Conservation (phyloP, 1,140 invertebrate genomes). For the Sesamia nonagrioides region DNA sequence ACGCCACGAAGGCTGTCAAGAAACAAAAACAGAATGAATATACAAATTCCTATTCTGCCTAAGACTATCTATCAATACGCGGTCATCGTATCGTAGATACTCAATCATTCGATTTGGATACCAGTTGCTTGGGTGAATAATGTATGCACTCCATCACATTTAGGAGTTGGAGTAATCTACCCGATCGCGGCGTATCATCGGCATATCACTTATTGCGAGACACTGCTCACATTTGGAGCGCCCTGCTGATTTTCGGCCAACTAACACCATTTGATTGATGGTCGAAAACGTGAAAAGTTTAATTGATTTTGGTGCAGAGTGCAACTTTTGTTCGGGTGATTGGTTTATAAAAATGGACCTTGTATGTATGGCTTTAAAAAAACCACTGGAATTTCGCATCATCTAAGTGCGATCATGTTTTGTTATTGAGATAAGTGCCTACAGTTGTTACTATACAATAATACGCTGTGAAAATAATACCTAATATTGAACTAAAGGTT, state of each 20-base stretch:
- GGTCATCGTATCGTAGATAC: not conserved
- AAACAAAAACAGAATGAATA: too few relatives aligned
- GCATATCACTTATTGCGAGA: constrained; percentile 5
- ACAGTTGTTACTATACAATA: too few relatives aligned
- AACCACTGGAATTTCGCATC: too few relatives aligned
- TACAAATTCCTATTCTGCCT: not conserved
- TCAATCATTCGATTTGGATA: constrained; percentile 25
- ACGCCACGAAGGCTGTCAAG: too few relatives aligned
- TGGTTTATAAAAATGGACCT: not conserved
- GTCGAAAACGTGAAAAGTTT: constrained; percentile 28
- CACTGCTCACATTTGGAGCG: not conserved
- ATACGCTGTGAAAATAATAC: too few relatives aligned
- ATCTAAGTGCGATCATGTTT: too few relatives aligned
- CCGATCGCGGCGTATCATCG: not conserved
- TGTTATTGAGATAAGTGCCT: too few relatives aligned
- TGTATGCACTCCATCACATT: constrained; percentile 34
- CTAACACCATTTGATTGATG: constrained; percentile 19
- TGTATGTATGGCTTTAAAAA: too few relatives aligned
- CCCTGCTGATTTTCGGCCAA: constrained; percentile 18
- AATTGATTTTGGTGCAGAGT: constrained; percentile 4
- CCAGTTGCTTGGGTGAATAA: constrained; percentile 24
- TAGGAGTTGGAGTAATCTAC: not conserved
- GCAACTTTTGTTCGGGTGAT: not conserved
- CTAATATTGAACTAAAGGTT: too few relatives aligned
- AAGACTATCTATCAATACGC: not conserved